Base-by-base conservation (phyloP, 2,797 vertebrate species). In the Cynodonichthys magdalenae region DNA sequence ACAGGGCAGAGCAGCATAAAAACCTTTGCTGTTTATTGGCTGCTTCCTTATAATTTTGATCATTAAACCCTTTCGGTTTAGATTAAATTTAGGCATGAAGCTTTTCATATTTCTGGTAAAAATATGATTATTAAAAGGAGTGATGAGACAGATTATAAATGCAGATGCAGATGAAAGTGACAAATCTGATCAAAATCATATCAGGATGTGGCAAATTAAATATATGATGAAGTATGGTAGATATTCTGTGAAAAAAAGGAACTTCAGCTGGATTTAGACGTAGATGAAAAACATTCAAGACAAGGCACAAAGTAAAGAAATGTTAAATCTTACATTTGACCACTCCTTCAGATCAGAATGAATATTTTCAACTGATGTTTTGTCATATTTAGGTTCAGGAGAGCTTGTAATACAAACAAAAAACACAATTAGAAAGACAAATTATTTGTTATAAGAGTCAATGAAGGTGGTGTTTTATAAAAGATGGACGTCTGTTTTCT, bases 341-440 rank as follows among this genome's bases (percentile, higher is more conserved):
- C 91, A 94, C 46, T 88, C 50, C 71, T 74, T 90, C 48, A 93
- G 59, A 68, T 94, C 86, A 47, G 18, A 53, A 48, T 72, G 66
- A 36, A 93, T 72, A 50, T 77, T 71, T 55, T 88, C 85, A 63
- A 87, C 14, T 61, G 82, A 76, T 19, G 41, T 41, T 31, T 54
- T 81, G 1, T 89, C 74, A 66, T 76, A 68, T 44, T 88, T 87
- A 29, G 54, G 52, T 31, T 78, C 50, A 53, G 76, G 60, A 65
- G 48, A 70, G 72, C 92, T 89, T 81, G 19, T 64, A 71, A 79
- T 5, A 76, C 18, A 71, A 1, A 46, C 15, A 66, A 3, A 60
- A 6, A 4, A 68, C 54, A 0, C 9, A 20, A 36, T 1, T 0
- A 17, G 62, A 7, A 71, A 59, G 11, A 36, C 6, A 46, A 1